Base-by-base conservation (phyloP, 1,140 invertebrate species). In the Anastrepha ludens region DNA sequence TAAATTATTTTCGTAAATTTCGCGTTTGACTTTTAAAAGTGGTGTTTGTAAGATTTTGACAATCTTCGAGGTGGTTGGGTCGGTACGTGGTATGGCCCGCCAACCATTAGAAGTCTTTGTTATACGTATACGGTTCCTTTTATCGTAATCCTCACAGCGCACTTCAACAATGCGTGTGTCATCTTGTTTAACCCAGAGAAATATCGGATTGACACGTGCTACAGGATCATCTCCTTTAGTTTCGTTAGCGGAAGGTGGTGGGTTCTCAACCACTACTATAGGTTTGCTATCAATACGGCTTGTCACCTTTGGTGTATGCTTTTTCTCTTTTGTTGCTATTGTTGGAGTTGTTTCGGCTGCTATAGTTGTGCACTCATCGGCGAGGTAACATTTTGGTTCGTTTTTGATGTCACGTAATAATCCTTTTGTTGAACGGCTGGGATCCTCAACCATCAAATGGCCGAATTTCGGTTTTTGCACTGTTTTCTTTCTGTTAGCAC, bases 71-170 rank as follows among this genome's bases (percentile, higher is more conserved):
- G 91, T 90, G 87, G 95, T 95, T 90, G 92, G 90, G 88, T 96
- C 95, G 50, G 96, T 97, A 87, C 96, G 94, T 88, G 97, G 97
- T 93, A 97, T 96, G 39, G 96, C 96, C 64, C 96, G 95, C 97
- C 97, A 97, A 90, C 97, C 97, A 90, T 95, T 94, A 3, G 96
- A 94, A 4, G 96, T 97, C 91, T 97, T 96, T 85, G 96, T 96
- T 89, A 97, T 93, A 88, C 96, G 95, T 88, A 97, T 97, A 15
- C 97, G 95, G 94, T 97, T 97, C 62, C 96, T 94, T 90, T 96
- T 96, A 93, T 97, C 96, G 94, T 97, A 97, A 91, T 97, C 97
- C 93, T 97, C 97, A 94, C 96, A 97, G 91, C 96, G 95, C 89
- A 97, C 97, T 93, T 97, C 96, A 90, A 97, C 95, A 90, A 97